Base-by-base conservation (phyloP, 2,888 invertebrate species). In the Agapostemon virescens region DNA sequence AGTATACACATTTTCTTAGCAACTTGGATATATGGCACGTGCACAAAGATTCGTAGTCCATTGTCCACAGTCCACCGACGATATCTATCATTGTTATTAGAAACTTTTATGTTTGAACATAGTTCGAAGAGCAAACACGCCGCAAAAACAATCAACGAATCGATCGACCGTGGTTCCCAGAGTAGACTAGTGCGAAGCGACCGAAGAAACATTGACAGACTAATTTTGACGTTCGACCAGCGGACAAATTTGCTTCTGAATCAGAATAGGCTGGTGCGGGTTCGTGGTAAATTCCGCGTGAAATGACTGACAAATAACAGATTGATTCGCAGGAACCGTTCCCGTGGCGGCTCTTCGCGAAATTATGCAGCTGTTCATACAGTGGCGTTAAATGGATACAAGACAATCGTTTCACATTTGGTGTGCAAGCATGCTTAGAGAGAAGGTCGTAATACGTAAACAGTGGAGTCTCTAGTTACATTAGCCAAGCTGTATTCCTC, bases 321-420 rank as follows among this genome's bases (percentile, higher is more conserved):
- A 75, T 45, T 58, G 64, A 63, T 63, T 42, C 26, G 55, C 36
- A 42, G 55, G 38, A 38, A 36, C 66, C 36, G 38, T 69, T 76
- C 67, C 77, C 63, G 26, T 5, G 26, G 15, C 7, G 40, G 33
- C 42, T 17, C 55, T 20, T 52, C 40, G 17, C 30, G 52, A 67
- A 69, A 74, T 81, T 81, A 81, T 81, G 68, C 81, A 67, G 73
- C 73, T 73, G 78, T 71, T 78, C 73, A 69, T 80, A 69, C 74
- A 75, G 49, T 79, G 69, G 71, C 67, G 79, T 69, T 79, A 81
- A 79, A 81, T 72, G 79, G 77, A 45, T 75, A 79, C 79, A 75
- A 81, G 81, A 74, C 81, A 81, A 79, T 81, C 79, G 79, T 81
- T 79, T 79, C 81, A 58, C 68, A 71, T 75, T 81, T 71, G 69